Base-by-base conservation (phyloP, 2,113 vertebrate species). In the Variabilichromis moorii region DNA sequence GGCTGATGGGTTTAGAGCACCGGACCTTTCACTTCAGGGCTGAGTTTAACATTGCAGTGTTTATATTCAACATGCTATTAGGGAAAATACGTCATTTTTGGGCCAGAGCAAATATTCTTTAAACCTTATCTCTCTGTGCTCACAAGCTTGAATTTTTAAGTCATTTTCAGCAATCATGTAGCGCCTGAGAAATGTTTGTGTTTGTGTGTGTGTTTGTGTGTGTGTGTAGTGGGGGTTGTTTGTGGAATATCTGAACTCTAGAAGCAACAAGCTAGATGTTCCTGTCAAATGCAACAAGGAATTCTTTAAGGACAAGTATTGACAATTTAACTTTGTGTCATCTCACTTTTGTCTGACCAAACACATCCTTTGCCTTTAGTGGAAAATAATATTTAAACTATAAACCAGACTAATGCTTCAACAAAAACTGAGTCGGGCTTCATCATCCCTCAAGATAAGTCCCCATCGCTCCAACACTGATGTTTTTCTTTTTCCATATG, bases 21-120 rank as follows among this genome's bases (percentile, higher is more conserved):
- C 3, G 1, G n/a, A 71, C 37, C 9, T 26, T 76, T 76, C 24
- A 11, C 6, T 47, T 47, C 14, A 50, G 42, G 40, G 71, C 42
- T 76, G 0, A 76, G 9, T 76, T 28, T 19, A 76, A 28, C 14
- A 11, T 11, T 28, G 24, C 71, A 76, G 42, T 7, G 40, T 42
- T 42, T 24, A 71, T 9, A 24, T 24, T 42, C 8, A 42, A 40
- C 35, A 71, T 24, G 12, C 35, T 4, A 42, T 42, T 16, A 9
- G 1, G n/a, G 31, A 19, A 63, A 40, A 71, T 24, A 40, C 3
- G 0, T 16, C 2, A 0, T 71, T 71, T 16, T 73, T 0, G 1
- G 13, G 21, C 37, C 5, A 26, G 13, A 10, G 68, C 21, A 73
- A 73, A 73, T 73, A 45, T 73, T 45, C n/a, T 42, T 71, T 40